Conservation (phyloP, 2,797 vertebrate species). For the Chloroceryle amazona region DNA sequence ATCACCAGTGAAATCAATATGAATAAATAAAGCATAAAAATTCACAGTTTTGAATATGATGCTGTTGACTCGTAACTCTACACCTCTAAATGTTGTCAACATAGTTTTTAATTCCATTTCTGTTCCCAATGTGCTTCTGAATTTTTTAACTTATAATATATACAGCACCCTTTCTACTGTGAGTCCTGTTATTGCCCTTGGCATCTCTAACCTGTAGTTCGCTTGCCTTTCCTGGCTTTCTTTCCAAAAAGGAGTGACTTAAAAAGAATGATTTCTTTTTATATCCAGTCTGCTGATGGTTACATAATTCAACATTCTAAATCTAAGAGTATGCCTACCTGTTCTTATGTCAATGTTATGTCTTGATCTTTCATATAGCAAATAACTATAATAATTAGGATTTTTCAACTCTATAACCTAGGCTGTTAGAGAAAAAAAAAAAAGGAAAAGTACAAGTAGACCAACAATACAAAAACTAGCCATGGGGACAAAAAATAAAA, state of each 20-base stretch:
- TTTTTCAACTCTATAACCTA: not conserved
- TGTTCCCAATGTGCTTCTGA: not conserved
- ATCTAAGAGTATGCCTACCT: not conserved
- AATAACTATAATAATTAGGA: not conserved
- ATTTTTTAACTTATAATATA: not conserved
- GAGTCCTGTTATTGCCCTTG: not conserved
- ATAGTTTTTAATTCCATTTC: not conserved
- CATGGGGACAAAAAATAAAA: not conserved
- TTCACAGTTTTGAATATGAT: not conserved
- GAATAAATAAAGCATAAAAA: slow-evolving; percentile 6
- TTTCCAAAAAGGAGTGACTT: not conserved
- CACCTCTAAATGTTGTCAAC: not conserved
- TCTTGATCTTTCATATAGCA: not conserved
- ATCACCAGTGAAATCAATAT: not conserved
- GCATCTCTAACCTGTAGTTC: slow-evolving; percentile 4
- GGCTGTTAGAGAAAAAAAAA: not conserved
- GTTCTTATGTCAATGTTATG: slow-evolving; percentile 34
- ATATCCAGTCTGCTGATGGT: slow-evolving; percentile 50
- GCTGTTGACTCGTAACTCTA: not conserved
- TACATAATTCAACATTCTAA: slow-evolving; percentile 42
- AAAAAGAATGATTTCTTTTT: slow-evolving; percentile 42
- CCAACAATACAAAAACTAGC: not conserved
- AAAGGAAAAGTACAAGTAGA: not conserved
- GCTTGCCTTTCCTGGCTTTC: not conserved
- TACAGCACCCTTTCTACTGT: not conserved